These are phyloP conservation scores for Acanthosepion lycidas DNA, from an alignment of 2,888 invertebrate species.

Conservation along the genomic window DNA sequence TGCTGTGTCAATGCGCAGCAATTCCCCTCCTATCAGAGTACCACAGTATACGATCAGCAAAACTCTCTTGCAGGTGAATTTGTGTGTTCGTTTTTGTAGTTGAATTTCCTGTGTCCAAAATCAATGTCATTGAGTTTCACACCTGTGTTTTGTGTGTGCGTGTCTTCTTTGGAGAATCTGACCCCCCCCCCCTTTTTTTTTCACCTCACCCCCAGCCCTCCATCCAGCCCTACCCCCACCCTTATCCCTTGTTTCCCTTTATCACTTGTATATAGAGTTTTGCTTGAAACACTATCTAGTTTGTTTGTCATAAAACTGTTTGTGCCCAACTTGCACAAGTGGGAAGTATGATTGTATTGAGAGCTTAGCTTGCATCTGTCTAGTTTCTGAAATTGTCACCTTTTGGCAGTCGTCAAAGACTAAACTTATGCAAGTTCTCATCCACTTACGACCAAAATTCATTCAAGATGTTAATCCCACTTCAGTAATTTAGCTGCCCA, in stretches of 20 bases:
- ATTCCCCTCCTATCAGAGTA: slow-evolving; percentile 66
- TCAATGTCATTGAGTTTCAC: slow-evolving; percentile 37
- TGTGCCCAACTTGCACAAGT: slow-evolving; percentile 13
- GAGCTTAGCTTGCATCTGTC: slow-evolving; percentile 1
- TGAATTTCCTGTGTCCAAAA: slow-evolving; percentile 35
- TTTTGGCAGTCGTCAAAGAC: background rate
- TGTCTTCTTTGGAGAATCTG: slow-evolving; percentile 33
- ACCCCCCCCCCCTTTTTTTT: too few species aligned
- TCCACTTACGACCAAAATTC: too few species aligned
- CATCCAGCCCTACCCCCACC: background rate
- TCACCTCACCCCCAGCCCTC: background rate
- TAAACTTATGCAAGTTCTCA: background rate
- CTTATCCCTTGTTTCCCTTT: background rate
- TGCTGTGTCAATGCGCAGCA: slow-evolving; percentile 39
- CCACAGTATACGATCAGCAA: slow-evolving; percentile 64
- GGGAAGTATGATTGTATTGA: background rate
- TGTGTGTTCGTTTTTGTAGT: slow-evolving; percentile 35
- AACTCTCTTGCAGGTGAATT: slow-evolving; percentile 40
- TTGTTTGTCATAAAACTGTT: slow-evolving; percentile 21
- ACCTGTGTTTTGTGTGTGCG: slow-evolving; percentile 8
- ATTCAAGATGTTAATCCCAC: too few species aligned
- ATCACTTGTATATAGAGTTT: slow-evolving; percentile 33
- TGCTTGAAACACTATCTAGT: background rate
- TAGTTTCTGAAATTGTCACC: background rate
- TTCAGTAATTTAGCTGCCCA: background rate